Percentiles rank a stretch among this genome's conserved stretches.
Evolutionary conservation across 2,113 vertebrate species (phyloP).

Genomic region (Struthidea cinerea): DNA sequence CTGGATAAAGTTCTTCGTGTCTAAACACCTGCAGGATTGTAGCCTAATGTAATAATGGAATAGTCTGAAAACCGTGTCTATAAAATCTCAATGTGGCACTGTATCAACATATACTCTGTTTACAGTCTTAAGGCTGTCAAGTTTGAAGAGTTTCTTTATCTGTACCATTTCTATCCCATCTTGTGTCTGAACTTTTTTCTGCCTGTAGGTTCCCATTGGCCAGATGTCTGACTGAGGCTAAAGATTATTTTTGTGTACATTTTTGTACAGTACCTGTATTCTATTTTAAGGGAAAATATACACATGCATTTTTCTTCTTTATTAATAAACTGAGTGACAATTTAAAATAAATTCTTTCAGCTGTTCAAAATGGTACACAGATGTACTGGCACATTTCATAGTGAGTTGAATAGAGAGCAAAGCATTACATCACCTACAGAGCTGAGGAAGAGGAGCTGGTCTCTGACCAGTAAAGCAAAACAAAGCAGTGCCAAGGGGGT

Average conservation of each 20-base stretch:
- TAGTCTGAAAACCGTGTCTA: neutral
- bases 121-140: neutral
- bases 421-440: neutral
- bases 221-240: neutral
- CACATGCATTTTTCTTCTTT: slow-evolving; percentile 10
- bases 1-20: neutral
- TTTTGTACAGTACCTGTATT: neutral
- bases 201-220: neutral
- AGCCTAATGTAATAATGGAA: neutral
- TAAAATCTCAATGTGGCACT: neutral
- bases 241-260: neutral
- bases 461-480: neutral
- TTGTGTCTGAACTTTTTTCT: neutral
- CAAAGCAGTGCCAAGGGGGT: neutral
- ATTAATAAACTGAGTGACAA: slow-evolving; percentile 31
- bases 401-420: neutral
- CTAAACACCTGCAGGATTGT: neutral
- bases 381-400: neutral
- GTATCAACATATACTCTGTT: neutral
- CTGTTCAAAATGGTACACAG: neutral
- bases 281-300: neutral
- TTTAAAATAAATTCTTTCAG: slow-evolving; percentile 41
- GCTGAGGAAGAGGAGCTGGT: neutral
- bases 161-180: neutral
- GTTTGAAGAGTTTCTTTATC: slow-evolving; percentile 30